These are phyloP conservation scores for Spizaetus ornatus DNA, from an alignment of 2,113 vertebrate species.

Conservation along the genomic window DNA sequence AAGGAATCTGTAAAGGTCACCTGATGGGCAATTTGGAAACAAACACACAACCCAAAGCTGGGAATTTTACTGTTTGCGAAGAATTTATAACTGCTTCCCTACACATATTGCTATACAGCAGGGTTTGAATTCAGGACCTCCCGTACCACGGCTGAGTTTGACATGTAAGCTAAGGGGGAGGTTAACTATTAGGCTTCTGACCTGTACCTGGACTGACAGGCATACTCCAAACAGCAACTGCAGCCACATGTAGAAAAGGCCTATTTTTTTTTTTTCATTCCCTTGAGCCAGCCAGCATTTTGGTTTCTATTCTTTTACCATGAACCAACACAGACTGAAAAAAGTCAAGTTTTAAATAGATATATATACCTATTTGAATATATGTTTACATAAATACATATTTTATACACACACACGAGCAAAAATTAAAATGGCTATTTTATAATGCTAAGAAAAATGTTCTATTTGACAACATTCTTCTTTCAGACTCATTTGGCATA, in stretches of 20 bases:
- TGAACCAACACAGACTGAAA: background rate
- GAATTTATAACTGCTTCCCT: background rate
- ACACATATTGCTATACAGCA: background rate
- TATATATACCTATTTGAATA: background rate
- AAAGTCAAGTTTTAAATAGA: background rate
- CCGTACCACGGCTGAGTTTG: background rate
- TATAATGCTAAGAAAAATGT: background rate
- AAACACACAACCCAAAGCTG: background rate
- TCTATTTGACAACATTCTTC: background rate
- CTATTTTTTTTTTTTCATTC: background rate
- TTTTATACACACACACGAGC: background rate
- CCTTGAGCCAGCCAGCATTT: background rate
- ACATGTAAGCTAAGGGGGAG: background rate
- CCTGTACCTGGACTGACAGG: background rate
- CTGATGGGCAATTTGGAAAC: background rate
- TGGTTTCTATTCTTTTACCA: background rate
- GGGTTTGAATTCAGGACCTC: background rate
- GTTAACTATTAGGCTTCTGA: background rate
- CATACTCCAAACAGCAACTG: background rate
- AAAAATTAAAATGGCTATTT: background rate
- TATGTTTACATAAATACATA: background rate
- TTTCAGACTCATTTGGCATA: background rate
- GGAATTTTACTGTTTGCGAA: background rate
- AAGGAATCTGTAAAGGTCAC: background rate
- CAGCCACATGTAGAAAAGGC: background rate